Base-by-base conservation (phyloP, 2,113 vertebrate genomes). In the Connochaetes taurinus region DNA sequence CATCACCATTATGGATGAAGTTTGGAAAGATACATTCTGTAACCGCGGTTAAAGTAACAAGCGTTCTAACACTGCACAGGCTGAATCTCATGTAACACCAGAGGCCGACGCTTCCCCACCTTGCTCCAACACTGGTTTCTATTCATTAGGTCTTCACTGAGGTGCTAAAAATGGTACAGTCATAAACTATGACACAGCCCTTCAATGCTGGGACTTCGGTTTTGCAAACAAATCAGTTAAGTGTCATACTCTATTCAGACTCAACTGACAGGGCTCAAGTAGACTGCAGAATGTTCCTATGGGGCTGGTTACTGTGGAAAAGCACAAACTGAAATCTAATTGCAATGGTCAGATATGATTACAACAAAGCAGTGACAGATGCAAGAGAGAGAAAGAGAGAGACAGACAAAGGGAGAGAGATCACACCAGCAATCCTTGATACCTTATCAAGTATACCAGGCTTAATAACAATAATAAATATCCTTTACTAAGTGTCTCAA, bases 271-370 rank as follows among this genome's bases (percentile, higher is more conserved):
- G 53, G 40, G 27, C 11, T 92, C 57, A 82, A 62, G 43, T 58
- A 91, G 95, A 95, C 4, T 87, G 10, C 36, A 95, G 13, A 27
- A 86, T 86, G 43, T 43, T 45, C 40, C 87, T 60, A 92, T 81
- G 29, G 71, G 78, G 74, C 52, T 89, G 50, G n/a, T 58, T 90
- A 89, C 15, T 90, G 25, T 80, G 58, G 95, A 95, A 95, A 97
- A 62, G 7, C 53, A 95, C 74, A 87, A 91, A 91, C 64, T 76
- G 88, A 97, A 96, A 95, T 76, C 83, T 95, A 96, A 96, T 14
- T 92, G 52, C 17, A 85, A 60, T 33, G 19, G 36, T 97, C 60
- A 95, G 78, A 89, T 91, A 80, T 6, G 31, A 94, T 55, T 93
- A 60, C 47, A 97, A 82, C 86, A 94, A 93, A 94, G 64, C 33